Evolutionary conservation across 1,140 invertebrate species (phyloP).

Genomic region (Aphis craccivora): DNA sequence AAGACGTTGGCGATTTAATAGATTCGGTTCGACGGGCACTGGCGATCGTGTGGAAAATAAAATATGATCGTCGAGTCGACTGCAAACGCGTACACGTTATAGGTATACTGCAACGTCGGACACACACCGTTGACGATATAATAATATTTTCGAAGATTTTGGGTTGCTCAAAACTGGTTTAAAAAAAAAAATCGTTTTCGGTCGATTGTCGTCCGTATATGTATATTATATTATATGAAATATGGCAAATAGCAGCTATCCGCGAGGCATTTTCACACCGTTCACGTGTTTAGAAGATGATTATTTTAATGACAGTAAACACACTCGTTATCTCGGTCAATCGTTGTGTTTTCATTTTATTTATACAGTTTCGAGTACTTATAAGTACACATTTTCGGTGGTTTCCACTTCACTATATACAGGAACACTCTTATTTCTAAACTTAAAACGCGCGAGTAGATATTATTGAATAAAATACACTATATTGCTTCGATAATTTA

Average conservation of each 20-base stretch:
- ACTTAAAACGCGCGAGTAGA: neutral
- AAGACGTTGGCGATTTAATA: neutral
- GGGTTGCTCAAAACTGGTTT: neutral
- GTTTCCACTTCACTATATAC: neutral
- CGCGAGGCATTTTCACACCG: neutral
- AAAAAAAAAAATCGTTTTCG: neutral
- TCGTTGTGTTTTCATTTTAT: neutral
- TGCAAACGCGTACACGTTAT: neutral
- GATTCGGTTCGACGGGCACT: neutral
- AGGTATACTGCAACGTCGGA: neutral
- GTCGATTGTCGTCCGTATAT: neutral
- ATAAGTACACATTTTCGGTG: neutral
- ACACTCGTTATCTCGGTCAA: constrained; percentile 2
- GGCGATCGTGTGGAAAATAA: neutral
- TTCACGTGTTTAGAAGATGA: neutral
- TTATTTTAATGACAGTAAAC: neutral
- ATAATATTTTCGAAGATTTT: neutral
- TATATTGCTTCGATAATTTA: neutral
- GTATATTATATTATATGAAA: neutral
- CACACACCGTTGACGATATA: neutral
- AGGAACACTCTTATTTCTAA: neutral
- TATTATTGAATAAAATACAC: neutral
- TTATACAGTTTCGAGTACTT: neutral
- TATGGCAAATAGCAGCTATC: neutral
- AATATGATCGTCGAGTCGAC: neutral